Base-by-base conservation (phyloP, 2,113 vertebrate species). In the Chaetodon auriga region DNA sequence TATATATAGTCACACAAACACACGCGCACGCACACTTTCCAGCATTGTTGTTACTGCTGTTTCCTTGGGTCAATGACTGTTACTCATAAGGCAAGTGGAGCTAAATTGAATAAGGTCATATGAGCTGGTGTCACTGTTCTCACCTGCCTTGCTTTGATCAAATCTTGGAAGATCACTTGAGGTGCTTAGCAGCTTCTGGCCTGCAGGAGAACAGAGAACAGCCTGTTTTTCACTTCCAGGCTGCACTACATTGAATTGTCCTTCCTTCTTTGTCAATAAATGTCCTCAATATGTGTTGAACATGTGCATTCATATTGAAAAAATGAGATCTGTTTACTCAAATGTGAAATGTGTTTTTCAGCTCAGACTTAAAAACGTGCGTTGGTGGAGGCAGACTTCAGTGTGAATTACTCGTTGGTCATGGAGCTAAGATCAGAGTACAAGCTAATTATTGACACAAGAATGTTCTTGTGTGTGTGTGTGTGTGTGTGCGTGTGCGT, bases 381-480 rank as follows among this genome's bases (percentile, higher is more conserved):
- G 45, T 72, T 68, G 41, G 57, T 46, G 58, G 25, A 64, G 62
- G 62, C 21, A 38, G 23, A 46, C 21, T 0, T 2, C 55, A 23
- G 36, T 65, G 19, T 48, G 63, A 75, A 71, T 68, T 48, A 35
- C 70, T 38, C 86, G 84, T 86, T 62, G 62, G 80, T 86, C 65
- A 48, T 58, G 68, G 63, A 60, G 61, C 71, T 68, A 75, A 89
- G 94, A 94, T 93, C 93, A 94, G 89, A 94, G 94, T 94, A 87
- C 93, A 94, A 91, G 93, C 92, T 95, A 95, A 95, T 95, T 83
- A 95, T 95, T 95, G 93, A 94, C 92, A 46, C 43, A 69, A 64
- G 66, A 86, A 82, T 60, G 46, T 83, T 88, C 88, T 66, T 64
- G 19, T 71, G 64, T 73, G 41, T 63, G 64, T 58, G 6, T 76